Percentiles rank a stretch among this genome's conserved stretches.
Conservation (phyloP, 2,888 invertebrate genomes). For the Lomographa bimaculata region DNA sequence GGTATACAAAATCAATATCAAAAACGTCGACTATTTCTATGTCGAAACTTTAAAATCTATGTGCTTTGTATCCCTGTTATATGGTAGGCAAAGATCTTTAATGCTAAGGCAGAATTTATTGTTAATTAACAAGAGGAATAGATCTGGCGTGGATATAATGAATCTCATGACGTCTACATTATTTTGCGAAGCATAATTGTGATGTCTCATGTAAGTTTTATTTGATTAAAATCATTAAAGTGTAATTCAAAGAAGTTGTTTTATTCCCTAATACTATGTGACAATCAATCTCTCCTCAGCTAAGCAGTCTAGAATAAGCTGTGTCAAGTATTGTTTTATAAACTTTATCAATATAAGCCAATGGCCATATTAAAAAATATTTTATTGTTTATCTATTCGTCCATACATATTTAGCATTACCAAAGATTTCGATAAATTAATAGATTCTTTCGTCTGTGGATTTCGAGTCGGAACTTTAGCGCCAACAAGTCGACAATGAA, state of each 20-base stretch:
- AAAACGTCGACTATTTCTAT: slow-evolving; percentile 1
- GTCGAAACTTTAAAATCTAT: slow-evolving; percentile 22
- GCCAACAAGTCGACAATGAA: no score
- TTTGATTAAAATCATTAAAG: slow-evolving; percentile 80
- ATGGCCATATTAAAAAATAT: no score
- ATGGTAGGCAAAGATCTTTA: slow-evolving; percentile 48
- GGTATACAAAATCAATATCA: background rate
- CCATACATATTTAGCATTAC: no score
- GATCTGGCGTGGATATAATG: slow-evolving; percentile 38
- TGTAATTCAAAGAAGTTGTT: slow-evolving; percentile 59
- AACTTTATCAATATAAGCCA: no score
- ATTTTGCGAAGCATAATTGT: slow-evolving; percentile 83
- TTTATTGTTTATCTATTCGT: no score
- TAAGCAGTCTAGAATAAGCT: no score
- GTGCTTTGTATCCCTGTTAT: slow-evolving; percentile 55
- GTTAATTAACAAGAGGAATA: slow-evolving; percentile 43
- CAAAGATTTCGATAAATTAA: no score
- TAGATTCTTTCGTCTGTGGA: no score
- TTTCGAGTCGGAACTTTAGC: no score
- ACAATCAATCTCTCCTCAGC: no score
- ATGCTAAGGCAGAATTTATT: slow-evolving; percentile 54
- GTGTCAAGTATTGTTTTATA: no score
- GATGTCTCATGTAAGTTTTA: slow-evolving; percentile 81
- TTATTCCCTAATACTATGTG: no score
- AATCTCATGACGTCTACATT: slow-evolving; percentile 70